Evolutionary conservation across 2,888 invertebrate genomes (phyloP), one percentile per base, ranked within the genome.

Genomic region (Drosophila acutilabella): DNA sequence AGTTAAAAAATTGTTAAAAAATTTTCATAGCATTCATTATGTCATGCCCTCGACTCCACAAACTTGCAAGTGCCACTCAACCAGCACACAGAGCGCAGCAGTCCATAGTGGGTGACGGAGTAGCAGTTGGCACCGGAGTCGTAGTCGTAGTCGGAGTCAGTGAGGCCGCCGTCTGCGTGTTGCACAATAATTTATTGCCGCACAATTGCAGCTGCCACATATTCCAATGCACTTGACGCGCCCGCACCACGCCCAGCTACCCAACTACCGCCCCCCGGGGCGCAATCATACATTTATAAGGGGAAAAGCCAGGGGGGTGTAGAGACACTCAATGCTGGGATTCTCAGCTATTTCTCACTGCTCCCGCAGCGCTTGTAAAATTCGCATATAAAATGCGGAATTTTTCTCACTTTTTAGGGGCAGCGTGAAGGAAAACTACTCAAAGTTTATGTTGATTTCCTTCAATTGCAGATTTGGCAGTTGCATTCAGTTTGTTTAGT

Each of bases 161-260:
- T 67, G 60, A 40, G 33, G 67, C 71, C 60, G 60, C 68, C 74
- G 67, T 85, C 88, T 85, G 88, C 85, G 88, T 89, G 89, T 89
- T 89, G 84, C 90, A 80, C 79, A 89, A 88, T 90, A 90, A 88
- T 90, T 89, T 88, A 88, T 90, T 84, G 85, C 88, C 81, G 78
- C 82, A 78, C 82, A 81, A 81, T 86, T 86, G 86, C 86, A 89
- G 83, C 86, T 84, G 88, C 88, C 85, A 89, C 87, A 84, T 84
- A 89, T 89, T 89, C 89, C 89, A 75, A 83, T 87, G 89, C 89
- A 84, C 76, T 81, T 74, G 77, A 59, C 71, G 71, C 73, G 45
- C 62, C 45, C 13, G 42, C 4, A n/a, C 11, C 38, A 51, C 14
- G 20, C 20, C 3, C 23, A 1, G 23, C 13, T 4, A 2, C 26